Base-by-base conservation (phyloP, 2,797 vertebrate species). In the Mormyrops boulengeri region DNA sequence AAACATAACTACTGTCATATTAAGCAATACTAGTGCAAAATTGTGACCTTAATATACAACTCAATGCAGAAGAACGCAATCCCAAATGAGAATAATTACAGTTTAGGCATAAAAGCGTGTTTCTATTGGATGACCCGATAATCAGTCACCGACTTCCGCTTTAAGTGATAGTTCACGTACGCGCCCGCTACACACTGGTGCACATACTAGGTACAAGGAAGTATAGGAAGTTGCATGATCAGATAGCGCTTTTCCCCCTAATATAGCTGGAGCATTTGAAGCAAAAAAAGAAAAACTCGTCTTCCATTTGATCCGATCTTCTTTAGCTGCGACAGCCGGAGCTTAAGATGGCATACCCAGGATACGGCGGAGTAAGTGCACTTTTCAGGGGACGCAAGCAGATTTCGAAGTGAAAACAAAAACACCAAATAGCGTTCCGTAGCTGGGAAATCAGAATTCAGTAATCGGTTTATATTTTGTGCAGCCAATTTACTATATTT, bases 341-440 rank as follows among this genome's bases (percentile, higher is more conserved):
- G 77, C 77, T 38, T 62, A 47, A 44, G 53, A 97, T 97, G 96
- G 95, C 96, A 49, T 97, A 95, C 92, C 95, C 95, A 12, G 95
- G 95, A 90, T 96, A 96, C 90, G 94, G 96, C 19, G 96, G 93
- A 92, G 96, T 97, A 92, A 96, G 96, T 96, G 77, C 41, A 17
- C 9, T 7, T 80, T 87, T 5, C 57, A 3, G 41, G 34, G 41
- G 73, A 44, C 38, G 73, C 73, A 9, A n/a, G 41, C 12, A 38
- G 66, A 73, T 73, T 73, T 73, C 66, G 1, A 38, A 73, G 66
- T 73, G 11, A 38, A 38, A 73, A 44, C 38, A 80, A 80, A 44
- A 44, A 44, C 73, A 19, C 34, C 73, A n/a, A 1, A 34, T 77
- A 41, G 19, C 69, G 30, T 34, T 38, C 0, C 6, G 30, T 41